Base-by-base conservation (phyloP, 2,888 invertebrate species). In the Platycheirus albimanus region DNA sequence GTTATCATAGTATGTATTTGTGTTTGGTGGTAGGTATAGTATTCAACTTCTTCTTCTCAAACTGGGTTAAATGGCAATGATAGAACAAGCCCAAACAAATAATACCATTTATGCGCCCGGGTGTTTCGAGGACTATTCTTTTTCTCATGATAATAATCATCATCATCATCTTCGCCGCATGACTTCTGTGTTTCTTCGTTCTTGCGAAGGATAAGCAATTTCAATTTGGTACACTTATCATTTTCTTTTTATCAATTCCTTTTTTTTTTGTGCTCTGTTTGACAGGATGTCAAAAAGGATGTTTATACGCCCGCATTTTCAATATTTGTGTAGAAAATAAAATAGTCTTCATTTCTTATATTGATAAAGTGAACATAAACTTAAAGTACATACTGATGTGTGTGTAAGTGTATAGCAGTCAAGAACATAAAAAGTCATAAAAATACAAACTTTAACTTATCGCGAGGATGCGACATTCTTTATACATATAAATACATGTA, bases 291-390 rank as follows among this genome's bases (percentile, higher is more conserved):
- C 76, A 76, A 71, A 70, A 61, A 58, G 38, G 61, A 71, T 81
- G 71, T 71, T 77, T 72, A 77, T 67, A 51, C 66, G 54, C 45
- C 66, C 54, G 71, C 43, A 71, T 81, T 71, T 81, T 76, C 66
- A 76, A 81, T 76, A 72, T 77, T 71, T 71, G 61, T 33, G 8
- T 19, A 54, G 61, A 63, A 77, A 77, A 77, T 71, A 71, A 66
- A 71, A 76, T 71, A 47, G 52, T 77, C 19, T 6, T 30, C 0
- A 28, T 43, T 54, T 20, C 71, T 33, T 30, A 52, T 76, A 70
- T 80, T 76, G 76, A 81, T 38, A 66, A 8, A 33, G 20, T 51
- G 38, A 13, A 36, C 41, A 30, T 28, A 19, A 10, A 10, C 20
- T 63, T 70, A 45, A 24, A 33, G 38, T 33, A 47, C 30, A 56